These are phyloP conservation scores for Teinopalpus imperialis DNA, from an alignment of 2,888 invertebrate species.

Conservation along the genomic window DNA sequence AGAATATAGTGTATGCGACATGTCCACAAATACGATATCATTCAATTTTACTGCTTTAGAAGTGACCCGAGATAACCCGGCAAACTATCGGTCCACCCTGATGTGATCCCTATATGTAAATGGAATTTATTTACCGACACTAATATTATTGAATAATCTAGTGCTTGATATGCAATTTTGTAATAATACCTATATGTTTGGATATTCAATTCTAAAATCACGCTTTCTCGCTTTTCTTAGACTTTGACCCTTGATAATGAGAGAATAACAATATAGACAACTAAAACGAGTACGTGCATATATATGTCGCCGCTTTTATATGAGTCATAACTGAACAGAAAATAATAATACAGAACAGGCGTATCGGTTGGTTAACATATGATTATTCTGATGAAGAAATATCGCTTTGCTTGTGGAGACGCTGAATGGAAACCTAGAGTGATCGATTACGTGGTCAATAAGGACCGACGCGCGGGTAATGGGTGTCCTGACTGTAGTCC, in stretches of 20 bases:
- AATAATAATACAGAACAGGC: no score
- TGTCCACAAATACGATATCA: conserved; percentile 74
- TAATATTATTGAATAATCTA: conserved; percentile 14
- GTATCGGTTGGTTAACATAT: no score
- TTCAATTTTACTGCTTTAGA: conserved; percentile 80
- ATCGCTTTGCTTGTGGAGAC: conserved; percentile 40
- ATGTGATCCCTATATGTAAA: conserved; percentile 53
- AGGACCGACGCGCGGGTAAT: conserved; percentile 67
- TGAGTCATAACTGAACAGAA: conserved; percentile 32
- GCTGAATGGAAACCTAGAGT: conserved; percentile 53
- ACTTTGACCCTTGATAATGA: conserved; percentile 26
- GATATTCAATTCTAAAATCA: conserved; percentile 18
- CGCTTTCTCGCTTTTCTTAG: conserved; percentile 15
- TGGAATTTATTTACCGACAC: conserved; percentile 38
- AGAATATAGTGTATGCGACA: conserved; percentile 70
- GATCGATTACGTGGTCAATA: conserved; percentile 72
- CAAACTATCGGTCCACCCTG: conserved; percentile 68
- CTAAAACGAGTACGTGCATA: conserved; percentile 10
- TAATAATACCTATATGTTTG: not conserved
- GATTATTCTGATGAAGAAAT: conserved; percentile 19
- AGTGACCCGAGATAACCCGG: conserved; percentile 75
- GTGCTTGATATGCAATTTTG: conserved; percentile 1
- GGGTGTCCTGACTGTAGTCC: conserved; percentile 63
- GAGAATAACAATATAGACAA: conserved; percentile 20
- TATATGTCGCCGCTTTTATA: conserved; percentile 26